Conservation (phyloP, 92 coral and sea anemone species). For the Metridium senile region DNA sequence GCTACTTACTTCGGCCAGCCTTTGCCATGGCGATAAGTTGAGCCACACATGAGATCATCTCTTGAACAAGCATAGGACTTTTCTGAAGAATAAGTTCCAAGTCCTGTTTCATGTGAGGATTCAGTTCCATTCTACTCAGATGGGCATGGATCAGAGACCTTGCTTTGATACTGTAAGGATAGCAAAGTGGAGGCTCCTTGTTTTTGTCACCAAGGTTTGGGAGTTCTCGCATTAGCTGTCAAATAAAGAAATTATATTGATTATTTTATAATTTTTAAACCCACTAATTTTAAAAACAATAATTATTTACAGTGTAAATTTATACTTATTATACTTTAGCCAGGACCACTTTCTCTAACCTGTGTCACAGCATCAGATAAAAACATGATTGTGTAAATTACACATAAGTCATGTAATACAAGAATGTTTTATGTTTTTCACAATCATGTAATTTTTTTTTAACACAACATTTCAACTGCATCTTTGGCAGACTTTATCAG, state of each 20-base stretch:
- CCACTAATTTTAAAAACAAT: too few relatives aligned
- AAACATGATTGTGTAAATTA: too few relatives aligned
- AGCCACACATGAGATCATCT: slow-evolving; percentile 87
- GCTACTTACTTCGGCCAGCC: slow-evolving; percentile 75
- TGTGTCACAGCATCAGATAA: too few relatives aligned
- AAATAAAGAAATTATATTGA: not conserved
- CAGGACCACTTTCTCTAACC: too few relatives aligned
- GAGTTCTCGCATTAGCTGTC: slow-evolving; percentile 89
- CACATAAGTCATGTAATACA: too few relatives aligned
- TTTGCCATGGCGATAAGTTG: slow-evolving; percentile 87
- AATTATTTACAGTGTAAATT: too few relatives aligned
- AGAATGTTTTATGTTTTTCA: too few relatives aligned
- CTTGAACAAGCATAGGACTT: slow-evolving; percentile 87
- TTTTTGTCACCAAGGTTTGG: slow-evolving; percentile 91
- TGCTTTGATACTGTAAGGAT: slow-evolving; percentile 96
- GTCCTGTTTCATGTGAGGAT: slow-evolving; percentile 73
- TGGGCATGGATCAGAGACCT: slow-evolving; percentile 92
- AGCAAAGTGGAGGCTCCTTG: slow-evolving; percentile 91
- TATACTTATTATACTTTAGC: too few relatives aligned
- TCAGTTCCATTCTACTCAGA: slow-evolving; percentile 78
- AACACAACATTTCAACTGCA: too few relatives aligned
- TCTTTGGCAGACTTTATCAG: too few relatives aligned
- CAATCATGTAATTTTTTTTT: too few relatives aligned
- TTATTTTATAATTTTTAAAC: too few relatives aligned
- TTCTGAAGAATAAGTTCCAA: slow-evolving; percentile 70